These are phyloP conservation scores for Aphyosemion australe DNA, from an alignment of 2,113 vertebrate species.

Conservation along the genomic window DNA sequence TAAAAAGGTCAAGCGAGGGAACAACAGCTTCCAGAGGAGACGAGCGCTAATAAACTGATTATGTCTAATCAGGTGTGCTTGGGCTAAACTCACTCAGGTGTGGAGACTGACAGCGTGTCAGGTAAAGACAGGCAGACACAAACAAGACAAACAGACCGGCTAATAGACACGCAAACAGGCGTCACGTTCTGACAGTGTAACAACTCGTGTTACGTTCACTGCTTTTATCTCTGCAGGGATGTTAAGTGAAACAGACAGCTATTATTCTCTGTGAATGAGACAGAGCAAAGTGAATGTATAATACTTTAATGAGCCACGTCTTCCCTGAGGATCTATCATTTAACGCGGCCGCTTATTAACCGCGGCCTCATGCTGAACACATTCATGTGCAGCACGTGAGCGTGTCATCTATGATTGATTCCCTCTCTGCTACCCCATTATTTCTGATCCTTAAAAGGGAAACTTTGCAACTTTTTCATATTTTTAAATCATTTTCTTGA, in stretches of 20 bases:
- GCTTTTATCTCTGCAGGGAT: conserved; percentile 17
- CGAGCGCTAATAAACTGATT: conserved; percentile 29
- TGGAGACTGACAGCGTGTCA: conserved; percentile 1
- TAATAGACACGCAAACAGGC: conserved; percentile 5
- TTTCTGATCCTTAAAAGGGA: not conserved
- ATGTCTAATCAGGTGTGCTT: conserved; percentile 35
- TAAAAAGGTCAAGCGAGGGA: conserved; percentile 40
- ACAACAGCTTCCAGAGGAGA: conserved; percentile 19
- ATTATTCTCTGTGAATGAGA: conserved; percentile 18
- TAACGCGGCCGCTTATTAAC: conserved; percentile 55
- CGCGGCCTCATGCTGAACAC: conserved; percentile 29
- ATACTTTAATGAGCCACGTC: conserved; percentile 62
- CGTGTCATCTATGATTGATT: conserved; percentile 21
- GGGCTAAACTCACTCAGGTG: conserved; percentile 29
- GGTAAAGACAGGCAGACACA: not conserved
- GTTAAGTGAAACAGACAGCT: conserved; percentile 16
- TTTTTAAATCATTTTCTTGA: no score
- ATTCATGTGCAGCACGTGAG: conserved; percentile 20
- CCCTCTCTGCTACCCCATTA: conserved; percentile 24
- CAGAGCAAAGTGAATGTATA: conserved; percentile 57
- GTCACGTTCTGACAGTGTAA: not conserved
- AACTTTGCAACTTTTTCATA: no score
- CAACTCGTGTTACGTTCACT: conserved; percentile 9
- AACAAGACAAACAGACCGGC: conserved; percentile 14
- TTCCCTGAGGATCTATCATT: conserved; percentile 44